Evolutionary conservation across 2,888 invertebrate species (phyloP).

Genomic region (Nebria salina): DNA sequence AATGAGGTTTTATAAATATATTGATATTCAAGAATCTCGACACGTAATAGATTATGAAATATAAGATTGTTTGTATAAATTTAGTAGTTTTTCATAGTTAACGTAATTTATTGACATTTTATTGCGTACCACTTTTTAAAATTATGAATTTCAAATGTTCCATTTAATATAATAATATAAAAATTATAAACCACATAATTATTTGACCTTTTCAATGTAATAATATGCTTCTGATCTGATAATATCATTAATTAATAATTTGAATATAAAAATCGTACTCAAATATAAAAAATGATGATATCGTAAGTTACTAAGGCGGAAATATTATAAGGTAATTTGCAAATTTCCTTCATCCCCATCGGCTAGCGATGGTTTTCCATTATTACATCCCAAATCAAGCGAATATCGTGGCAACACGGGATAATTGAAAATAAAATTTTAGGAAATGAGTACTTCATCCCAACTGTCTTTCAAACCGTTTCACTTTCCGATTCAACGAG

Average conservation of each 20-base stretch:
- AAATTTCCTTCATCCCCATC: not conserved
- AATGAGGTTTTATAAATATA: too few relatives aligned
- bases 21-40: too few relatives aligned
- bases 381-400: not conserved
- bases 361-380: not conserved
- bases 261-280: not conserved
- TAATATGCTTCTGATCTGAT: not conserved
- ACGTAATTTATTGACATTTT: too few relatives aligned
- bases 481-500: not conserved
- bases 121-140: too few relatives aligned
- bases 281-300: not conserved
- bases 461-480: not conserved
- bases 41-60: too few relatives aligned
- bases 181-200: too few relatives aligned
- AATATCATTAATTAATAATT: not conserved
- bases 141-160: too few relatives aligned
- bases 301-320: not conserved
- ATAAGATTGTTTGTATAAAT: too few relatives aligned
- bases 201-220: too few relatives aligned
- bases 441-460: not conserved
- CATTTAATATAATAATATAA: too few relatives aligned
- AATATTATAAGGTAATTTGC: not conserved
- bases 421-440: not conserved
- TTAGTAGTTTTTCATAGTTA: too few relatives aligned
- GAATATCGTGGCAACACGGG: not conserved